Evolutionary conservation across 2,797 vertebrate genomes (phyloP).

Genomic region (Macrochelys suwanniensis): DNA sequence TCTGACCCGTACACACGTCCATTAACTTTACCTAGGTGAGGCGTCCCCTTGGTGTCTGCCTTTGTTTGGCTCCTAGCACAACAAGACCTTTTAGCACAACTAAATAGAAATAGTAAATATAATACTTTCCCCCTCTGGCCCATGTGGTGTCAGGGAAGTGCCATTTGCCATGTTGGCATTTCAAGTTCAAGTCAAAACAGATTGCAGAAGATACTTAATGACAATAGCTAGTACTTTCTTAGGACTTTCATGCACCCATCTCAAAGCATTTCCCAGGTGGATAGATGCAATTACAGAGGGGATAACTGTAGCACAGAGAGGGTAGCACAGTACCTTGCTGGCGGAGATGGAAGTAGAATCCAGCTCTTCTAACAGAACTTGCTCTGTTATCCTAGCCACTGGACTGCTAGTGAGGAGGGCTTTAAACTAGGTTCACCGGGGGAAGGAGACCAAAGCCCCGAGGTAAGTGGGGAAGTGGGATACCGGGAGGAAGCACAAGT

Average conservation of each 20-base stretch:
- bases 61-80: background rate
- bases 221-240: background rate
- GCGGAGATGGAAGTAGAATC: background rate
- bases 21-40: background rate
- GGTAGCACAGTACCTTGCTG: background rate
- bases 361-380: background rate
- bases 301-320: rapidly evolving
- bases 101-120: background rate
- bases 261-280: background rate
- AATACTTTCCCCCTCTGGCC: background rate
- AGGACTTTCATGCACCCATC: background rate
- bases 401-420: too few relatives aligned
- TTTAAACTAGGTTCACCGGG: too few relatives aligned
- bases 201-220: background rate
- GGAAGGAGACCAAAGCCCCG: too few relatives aligned
- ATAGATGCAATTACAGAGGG: background rate
- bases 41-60: background rate
- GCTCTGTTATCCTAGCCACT: background rate
- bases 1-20: background rate
- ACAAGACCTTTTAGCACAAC: background rate
- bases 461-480: too few relatives aligned
- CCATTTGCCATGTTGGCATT: background rate
- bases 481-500: too few relatives aligned
- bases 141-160: background rate
- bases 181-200: background rate